phyloP scores from a whole-genome alignment of 2,113 vertebrate genomes.

The Echinops telfairi region DNA sequence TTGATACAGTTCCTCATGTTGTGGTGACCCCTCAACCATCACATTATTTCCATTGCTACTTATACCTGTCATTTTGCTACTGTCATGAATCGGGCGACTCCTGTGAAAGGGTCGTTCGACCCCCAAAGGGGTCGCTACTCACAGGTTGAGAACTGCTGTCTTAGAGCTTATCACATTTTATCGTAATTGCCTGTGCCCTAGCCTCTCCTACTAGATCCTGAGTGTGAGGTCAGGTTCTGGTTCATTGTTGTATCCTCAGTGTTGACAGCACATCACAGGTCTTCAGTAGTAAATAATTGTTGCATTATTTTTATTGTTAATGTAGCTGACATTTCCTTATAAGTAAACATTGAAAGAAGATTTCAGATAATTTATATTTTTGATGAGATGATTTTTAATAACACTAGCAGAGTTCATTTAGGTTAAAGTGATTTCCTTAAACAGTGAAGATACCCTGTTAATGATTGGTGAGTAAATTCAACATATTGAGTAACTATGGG shows the following conservation, averaged over 20 bases:
- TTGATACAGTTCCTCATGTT: too few relatives aligned
- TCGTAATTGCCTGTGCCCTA: not conserved
- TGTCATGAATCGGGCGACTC: too few relatives aligned
- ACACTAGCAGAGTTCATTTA: conserved; percentile 44
- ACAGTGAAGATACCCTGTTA: conserved; percentile 39
- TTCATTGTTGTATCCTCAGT: conserved; percentile 14
- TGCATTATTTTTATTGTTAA: conserved; percentile 37
- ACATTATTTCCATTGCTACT: too few relatives aligned
- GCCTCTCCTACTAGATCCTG: not conserved
- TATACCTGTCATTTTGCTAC: too few relatives aligned
- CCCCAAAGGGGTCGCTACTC: too few relatives aligned
- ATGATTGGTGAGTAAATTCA: conserved; percentile 55
- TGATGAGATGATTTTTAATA: conserved; percentile 44
- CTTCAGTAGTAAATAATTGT: not conserved
- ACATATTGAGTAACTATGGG: conserved; percentile 29
- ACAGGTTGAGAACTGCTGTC: too few relatives aligned
- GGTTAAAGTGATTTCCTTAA: conserved; percentile 24
- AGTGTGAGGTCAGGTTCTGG: conserved; percentile 9
- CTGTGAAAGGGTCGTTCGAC: too few relatives aligned
- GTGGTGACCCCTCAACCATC: too few relatives aligned
- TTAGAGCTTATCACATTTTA: not conserved
- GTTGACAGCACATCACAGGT: not conserved
- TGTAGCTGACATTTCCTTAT: conserved; percentile 3
- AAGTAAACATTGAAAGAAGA: conserved; percentile 35
- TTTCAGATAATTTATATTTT: conserved; percentile 54